These are phyloP conservation scores for Pseudopodoces humilis DNA, from an alignment of 2,113 vertebrate genomes.

Conservation along the genomic window DNA sequence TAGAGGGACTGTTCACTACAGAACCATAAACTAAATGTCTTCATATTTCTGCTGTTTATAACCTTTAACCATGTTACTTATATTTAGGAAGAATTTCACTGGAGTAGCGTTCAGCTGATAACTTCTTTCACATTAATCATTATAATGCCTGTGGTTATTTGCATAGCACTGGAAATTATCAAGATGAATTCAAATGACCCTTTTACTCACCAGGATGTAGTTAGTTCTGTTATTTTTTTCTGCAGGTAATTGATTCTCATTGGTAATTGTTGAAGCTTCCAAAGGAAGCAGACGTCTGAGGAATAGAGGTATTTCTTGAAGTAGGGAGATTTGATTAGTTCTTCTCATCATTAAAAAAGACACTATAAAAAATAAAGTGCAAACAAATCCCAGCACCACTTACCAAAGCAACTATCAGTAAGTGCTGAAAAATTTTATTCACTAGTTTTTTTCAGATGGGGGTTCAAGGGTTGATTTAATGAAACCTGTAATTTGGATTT, in stretches of 20 bases:
- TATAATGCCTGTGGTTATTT: conserved; percentile 38
- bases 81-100: conserved; percentile 30
- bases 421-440: not conserved
- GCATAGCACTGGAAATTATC: conserved; percentile 29
- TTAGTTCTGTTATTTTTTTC: not conserved
- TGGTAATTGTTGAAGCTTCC: conserved; percentile 15
- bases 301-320: not conserved
- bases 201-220: not conserved
- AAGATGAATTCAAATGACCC: conserved; percentile 21
- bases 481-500: not conserved
- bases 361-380: not conserved
- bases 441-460: not conserved
- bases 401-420: not conserved
- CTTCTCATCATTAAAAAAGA: not conserved
- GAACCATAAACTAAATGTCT: not conserved
- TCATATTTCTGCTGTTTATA: not conserved
- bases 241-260: not conserved
- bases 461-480: not conserved
- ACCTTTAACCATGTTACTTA: conserved; percentile 1
- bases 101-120: conserved; percentile 31
- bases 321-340: not conserved
- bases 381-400: not conserved
- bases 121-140: conserved; percentile 26
- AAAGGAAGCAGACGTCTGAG: conserved; percentile 8
- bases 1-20: not conserved